Evolutionary conservation across 2,888 invertebrate species (phyloP).

Genomic region (Aproaerema taeniolella): DNA sequence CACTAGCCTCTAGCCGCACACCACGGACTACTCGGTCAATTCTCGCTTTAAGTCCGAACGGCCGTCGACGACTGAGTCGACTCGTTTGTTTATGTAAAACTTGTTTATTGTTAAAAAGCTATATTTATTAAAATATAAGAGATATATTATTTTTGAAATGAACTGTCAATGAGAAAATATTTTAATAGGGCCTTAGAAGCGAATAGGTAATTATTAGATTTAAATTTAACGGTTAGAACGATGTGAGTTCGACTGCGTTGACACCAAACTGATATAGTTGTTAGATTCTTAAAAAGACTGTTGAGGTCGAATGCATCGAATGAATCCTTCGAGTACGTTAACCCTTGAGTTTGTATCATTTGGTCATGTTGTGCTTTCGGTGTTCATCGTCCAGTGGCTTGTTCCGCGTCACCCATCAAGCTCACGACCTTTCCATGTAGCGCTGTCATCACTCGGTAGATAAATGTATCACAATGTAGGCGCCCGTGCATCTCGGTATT

Average conservation of each 20-base stretch:
- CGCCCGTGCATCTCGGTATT: conserved; percentile 65
- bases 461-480: conserved; percentile 77
- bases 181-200: conserved; percentile 70
- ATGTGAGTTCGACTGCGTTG: conserved; percentile 62
- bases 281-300: conserved; percentile 71
- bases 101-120: conserved; percentile 72
- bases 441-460: conserved; percentile 65
- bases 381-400: conserved; percentile 65
- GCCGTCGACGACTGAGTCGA: conserved; percentile 65
- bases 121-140: conserved; percentile 64
- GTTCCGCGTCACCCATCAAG: conserved; percentile 63
- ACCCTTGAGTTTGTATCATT: conserved; percentile 52
- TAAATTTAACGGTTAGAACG: conserved; percentile 58
- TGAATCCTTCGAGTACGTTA: conserved; percentile 54
- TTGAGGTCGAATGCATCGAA: conserved; percentile 68
- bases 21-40: conserved; percentile 60
- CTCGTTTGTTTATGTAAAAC: conserved; percentile 70
- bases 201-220: conserved; percentile 61
- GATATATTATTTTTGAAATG: conserved; percentile 64
- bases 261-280: conserved; percentile 58
- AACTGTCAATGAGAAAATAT: conserved; percentile 50
- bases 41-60: conserved; percentile 71
- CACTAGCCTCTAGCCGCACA: conserved; percentile 40
- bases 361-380: conserved; percentile 72
- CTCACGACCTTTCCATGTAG: conserved; percentile 69